Evolutionary conservation across 2,113 vertebrate species (phyloP).

Genomic region (Peromyscus polionotus): DNA sequence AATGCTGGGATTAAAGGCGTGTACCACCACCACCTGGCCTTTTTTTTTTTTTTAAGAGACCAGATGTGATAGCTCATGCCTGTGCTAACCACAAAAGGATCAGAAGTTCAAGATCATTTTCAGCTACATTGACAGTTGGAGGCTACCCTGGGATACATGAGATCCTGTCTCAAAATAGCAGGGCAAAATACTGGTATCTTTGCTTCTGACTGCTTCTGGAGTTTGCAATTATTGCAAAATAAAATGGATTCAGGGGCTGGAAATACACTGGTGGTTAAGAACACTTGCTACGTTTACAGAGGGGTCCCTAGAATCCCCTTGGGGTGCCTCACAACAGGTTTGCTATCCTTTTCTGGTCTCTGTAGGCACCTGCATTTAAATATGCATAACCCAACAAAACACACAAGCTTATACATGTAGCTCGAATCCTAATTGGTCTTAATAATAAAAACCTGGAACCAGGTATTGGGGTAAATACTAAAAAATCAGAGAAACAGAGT

Average conservation of each 20-base stretch:
- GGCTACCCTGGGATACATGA: not conserved
- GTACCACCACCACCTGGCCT: too few relatives aligned
- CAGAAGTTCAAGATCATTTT: not conserved
- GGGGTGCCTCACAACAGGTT: not conserved
- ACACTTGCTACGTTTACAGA: not conserved
- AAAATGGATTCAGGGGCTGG: not conserved
- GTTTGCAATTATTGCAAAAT: slow-evolving; percentile 5
- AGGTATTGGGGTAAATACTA: too few relatives aligned
- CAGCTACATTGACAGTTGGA: not conserved
- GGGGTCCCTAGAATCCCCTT: too few relatives aligned
- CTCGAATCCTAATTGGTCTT: too few relatives aligned
- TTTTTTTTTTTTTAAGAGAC: not conserved
- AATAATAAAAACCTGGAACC: too few relatives aligned
- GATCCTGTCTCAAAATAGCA: not conserved
- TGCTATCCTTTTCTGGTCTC: not conserved
- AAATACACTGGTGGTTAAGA: not conserved
- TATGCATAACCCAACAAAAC: not conserved
- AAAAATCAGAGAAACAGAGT: too few relatives aligned
- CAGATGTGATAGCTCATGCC: not conserved
- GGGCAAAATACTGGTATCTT: not conserved
- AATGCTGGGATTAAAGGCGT: too few relatives aligned
- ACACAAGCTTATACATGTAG: not conserved
- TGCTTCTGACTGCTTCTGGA: slow-evolving; percentile 29
- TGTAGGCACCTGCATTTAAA: not conserved
- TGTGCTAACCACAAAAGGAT: not conserved